Evolutionary conservation across 2,888 invertebrate species (phyloP).

Genomic region (Cephonodes hylas): DNA sequence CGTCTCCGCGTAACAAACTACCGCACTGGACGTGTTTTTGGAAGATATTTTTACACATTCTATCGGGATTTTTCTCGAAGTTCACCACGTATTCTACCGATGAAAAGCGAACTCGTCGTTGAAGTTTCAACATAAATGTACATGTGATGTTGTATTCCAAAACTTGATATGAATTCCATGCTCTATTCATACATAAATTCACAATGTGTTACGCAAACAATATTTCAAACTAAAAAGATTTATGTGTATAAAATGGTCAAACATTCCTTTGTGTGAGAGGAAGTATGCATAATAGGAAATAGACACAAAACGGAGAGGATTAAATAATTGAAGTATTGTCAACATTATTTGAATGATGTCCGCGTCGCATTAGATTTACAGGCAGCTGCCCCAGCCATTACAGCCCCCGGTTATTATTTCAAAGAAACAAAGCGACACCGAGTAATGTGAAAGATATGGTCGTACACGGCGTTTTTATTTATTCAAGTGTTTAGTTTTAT

Average conservation of each 20-base stretch:
- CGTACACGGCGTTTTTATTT: slow-evolving; percentile 43
- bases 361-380: slow-evolving; percentile 44
- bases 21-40: slow-evolving; percentile 29
- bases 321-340: slow-evolving; percentile 43
- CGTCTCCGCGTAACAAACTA: slow-evolving; percentile 29
- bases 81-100: not conserved
- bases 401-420: slow-evolving; percentile 22
- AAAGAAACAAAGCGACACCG: slow-evolving; percentile 34
- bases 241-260: not conserved
- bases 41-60: slow-evolving; percentile 23
- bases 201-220: not conserved
- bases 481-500: slow-evolving; percentile 61
- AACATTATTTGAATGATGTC: slow-evolving; percentile 29
- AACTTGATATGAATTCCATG: not conserved
- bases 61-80: slow-evolving; percentile 8
- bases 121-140: slow-evolving; percentile 2
- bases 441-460: slow-evolving; percentile 29
- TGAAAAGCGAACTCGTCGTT: slow-evolving; percentile 12
- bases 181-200: not conserved
- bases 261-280: slow-evolving; percentile 57
- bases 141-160: not conserved
- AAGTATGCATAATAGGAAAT: slow-evolving; percentile 47
- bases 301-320: slow-evolving; percentile 55
- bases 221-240: not conserved
- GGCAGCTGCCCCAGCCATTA: slow-evolving; percentile 41